Base-by-base conservation (phyloP, 2,113 vertebrate species). In the Trinectes maculatus region DNA sequence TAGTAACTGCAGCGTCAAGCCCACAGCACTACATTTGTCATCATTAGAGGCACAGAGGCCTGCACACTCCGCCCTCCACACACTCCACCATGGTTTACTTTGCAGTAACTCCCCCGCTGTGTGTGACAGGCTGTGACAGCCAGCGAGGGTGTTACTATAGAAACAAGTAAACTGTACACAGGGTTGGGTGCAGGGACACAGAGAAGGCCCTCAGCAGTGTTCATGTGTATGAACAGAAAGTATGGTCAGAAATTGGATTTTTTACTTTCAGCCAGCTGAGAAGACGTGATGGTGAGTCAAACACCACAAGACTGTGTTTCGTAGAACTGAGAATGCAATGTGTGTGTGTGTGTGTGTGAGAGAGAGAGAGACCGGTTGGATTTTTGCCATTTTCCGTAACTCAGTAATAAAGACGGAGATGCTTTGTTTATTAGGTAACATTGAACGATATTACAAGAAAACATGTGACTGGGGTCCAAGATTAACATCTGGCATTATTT, bases 91-190 rank as follows among this genome's bases (percentile, higher is more conserved):
- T 26, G 58, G 25, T 70, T 58, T 66, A 29, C 57, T 44, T 39
- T 65, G 44, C 60, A 29, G 43, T 28, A 6, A 11, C 18, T 3
- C 37, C 15, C 28, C 26, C 15, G 2, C 40, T 72, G 77, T 61
- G 79, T 59, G 66, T 59, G 59, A 85, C 71, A 48, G 39, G 29
- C 53, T 44, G 62, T 36, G 60, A 55, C 55, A 21, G 43, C 7
- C 60, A 21, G 39, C 29, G 42, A 40, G 9, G 3, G 11, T 3
- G 89, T 89, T 74, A 53, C 91, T 64, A 87, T 91, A 86, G 92
- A 71, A 77, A 92, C 90, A 22, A 54, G 84, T 91, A 85, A 91
- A 92, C 91, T 73, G 19, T 58, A 49, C 57, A 68, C 29, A 31
- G 42, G 55, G 61, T 36, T 40, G 5, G 24, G 24, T 61, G 26